Percentiles rank a stretch among this genome's conserved stretches.
Evolutionary conservation across 1,140 invertebrate genomes (phyloP).

Genomic region (Schlechtendalia chinensis): DNA sequence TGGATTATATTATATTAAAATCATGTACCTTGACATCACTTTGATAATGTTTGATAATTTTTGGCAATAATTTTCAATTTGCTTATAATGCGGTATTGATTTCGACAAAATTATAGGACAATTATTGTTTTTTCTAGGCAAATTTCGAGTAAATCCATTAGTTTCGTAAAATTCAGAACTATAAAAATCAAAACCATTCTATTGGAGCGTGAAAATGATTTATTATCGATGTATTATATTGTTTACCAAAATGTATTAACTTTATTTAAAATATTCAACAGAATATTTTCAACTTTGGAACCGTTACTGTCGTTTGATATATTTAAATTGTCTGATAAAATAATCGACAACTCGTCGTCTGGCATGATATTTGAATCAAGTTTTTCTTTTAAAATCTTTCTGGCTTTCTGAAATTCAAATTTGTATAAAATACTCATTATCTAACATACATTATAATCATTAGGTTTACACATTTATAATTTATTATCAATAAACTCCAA

Average conservation of each 20-base stretch:
- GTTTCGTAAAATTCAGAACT: constrained; percentile 10
- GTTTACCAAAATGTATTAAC: constrained; percentile 39
- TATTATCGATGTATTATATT: background rate
- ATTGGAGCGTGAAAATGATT: background rate
- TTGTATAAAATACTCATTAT: background rate
- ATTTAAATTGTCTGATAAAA: background rate
- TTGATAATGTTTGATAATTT: constrained; percentile 32
- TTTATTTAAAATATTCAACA: background rate
- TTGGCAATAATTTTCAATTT: background rate
- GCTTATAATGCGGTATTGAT: background rate
- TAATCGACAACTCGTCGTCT: background rate
- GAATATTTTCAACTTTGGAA: background rate
- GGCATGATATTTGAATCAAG: background rate
- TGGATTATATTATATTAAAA: too few relatives aligned
- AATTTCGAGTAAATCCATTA: background rate
- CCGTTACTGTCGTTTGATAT: background rate
- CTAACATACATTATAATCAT: background rate
- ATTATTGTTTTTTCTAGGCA: background rate
- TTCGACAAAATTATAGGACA: background rate
- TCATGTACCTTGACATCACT: constrained; percentile 29
- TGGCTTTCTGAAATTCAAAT: constrained; percentile 11
- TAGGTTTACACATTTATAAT: background rate
- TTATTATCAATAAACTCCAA: background rate
- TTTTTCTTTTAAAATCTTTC: constrained; percentile 16
- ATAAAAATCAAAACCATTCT: background rate